Base-by-base conservation (phyloP, 2,888 invertebrate species). In the Acrocera orbiculus region DNA sequence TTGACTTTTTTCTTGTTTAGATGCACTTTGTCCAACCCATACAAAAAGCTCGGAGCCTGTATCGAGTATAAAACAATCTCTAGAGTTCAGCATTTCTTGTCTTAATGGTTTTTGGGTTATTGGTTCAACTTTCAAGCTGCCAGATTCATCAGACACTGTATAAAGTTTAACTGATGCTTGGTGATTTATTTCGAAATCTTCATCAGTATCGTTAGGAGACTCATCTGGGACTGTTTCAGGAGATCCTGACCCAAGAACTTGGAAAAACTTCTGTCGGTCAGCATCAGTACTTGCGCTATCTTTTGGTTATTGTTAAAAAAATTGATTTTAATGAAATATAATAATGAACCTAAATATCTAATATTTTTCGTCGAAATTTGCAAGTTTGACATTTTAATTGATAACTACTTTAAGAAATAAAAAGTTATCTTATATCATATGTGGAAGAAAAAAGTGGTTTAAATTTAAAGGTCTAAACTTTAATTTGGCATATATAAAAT, bases 21-120 rank as follows among this genome's bases (percentile, higher is more conserved):
- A 74, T 19, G 81, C 71, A 33, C 74, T 69, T 46, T 74, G 80
- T 2, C 87, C 87, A 23, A 81, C 70, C 87, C 86, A 87, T 0
- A 82, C 81, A 52, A 74, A 87, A 27, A 87, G 70, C 29, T 81
- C 81, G 2, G 80, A 75, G 1, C 71, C 69, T 0, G 82, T 80
- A 49, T 86, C 85, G 56, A 87, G 56, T 34, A 86, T 74, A 48
- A 81, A 87, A 45, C 76, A 76, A 47, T 85, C 83, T 5, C 40
- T 44, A 1, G 51, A 50, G 23, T 53, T 51, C 27, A 60, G 40
- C 50, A 74, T 67, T 13, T 73, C 71, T 49, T 79, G 77, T 23
- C 67, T 68, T 47, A 78, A 62, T 0, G 86, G 87, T 42, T 78
- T 81, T 34, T 74, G 62, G 4, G 68, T 58, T 6, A 89, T 62